phyloP scores from a whole-genome alignment of 2,797 vertebrate species.

The Morelia viridis region DNA sequence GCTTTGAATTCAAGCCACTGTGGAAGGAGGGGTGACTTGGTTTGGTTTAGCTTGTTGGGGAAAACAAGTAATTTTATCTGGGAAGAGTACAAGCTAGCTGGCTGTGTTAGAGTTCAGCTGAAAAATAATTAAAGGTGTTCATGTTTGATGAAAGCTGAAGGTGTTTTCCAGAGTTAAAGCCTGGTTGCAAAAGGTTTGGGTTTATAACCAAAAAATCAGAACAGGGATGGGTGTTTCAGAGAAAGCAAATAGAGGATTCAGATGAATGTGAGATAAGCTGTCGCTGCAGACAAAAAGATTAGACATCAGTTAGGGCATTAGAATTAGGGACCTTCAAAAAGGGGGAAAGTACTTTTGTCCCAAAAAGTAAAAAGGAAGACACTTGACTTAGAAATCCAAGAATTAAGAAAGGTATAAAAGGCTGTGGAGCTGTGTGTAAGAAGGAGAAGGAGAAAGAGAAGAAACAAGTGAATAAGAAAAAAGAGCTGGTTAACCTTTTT shows the following conservation, averaged over 20 bases:
- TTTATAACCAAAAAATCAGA: too few relatives aligned
- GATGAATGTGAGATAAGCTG: not conserved
- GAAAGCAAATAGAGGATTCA: not conserved
- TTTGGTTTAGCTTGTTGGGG: too few relatives aligned
- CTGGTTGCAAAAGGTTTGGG: too few relatives aligned
- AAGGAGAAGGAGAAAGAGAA: not conserved
- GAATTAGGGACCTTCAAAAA: not conserved
- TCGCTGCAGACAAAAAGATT: not conserved
- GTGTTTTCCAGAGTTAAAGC: too few relatives aligned
- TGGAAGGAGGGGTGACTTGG: too few relatives aligned
- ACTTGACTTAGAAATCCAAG: not conserved
- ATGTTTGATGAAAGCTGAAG: too few relatives aligned
- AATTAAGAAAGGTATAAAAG: not conserved
- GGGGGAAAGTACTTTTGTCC: not conserved
- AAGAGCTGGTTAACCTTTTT: not conserved
- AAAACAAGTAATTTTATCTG: too few relatives aligned
- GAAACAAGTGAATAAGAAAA: not conserved
- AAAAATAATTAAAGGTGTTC: too few relatives aligned
- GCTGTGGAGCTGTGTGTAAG: not conserved
- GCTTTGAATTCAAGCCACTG: too few relatives aligned
- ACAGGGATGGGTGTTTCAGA: not conserved
- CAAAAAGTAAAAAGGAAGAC: not conserved
- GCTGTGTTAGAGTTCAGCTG: too few relatives aligned
- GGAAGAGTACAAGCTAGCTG: too few relatives aligned
- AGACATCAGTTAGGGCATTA: not conserved